Evolutionary conservation across 2,797 vertebrate species (phyloP).

Genomic region (Pipistrellus pygmaeus): DNA sequence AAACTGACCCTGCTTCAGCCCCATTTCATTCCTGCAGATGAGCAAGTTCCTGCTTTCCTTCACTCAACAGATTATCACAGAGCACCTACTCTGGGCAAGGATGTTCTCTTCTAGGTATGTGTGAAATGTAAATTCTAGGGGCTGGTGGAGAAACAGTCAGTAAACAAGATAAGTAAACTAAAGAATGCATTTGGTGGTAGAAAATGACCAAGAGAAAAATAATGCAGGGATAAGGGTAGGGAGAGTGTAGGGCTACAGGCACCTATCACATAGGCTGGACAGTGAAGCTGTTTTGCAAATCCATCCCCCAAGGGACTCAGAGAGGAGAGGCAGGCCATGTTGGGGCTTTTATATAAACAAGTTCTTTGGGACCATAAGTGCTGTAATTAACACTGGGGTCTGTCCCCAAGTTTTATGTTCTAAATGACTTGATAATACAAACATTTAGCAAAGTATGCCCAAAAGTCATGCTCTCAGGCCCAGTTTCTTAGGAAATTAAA

Average conservation of each 20-base stretch:
- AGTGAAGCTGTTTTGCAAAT: neutral
- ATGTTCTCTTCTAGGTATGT: neutral
- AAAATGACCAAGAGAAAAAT: constrained; percentile 34
- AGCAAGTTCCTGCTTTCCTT: neutral
- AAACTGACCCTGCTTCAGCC: neutral
- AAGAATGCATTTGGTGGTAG: neutral
- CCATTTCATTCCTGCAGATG: neutral
- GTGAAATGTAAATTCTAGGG: neutral
- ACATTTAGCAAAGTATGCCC: neutral
- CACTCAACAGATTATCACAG: neutral
- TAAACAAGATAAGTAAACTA: neutral
- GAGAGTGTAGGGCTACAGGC: neutral
- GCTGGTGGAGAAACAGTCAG: neutral
- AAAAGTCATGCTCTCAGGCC: neutral
- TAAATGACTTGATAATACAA: neutral
- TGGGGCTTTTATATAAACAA: constrained; percentile 9
- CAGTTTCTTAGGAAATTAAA: neutral
- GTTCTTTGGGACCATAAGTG: neutral
- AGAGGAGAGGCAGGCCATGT: neutral
- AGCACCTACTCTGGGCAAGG: neutral
- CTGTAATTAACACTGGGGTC: neutral
- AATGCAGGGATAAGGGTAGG: neutral
- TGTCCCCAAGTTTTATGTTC: neutral
- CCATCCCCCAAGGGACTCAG: neutral
- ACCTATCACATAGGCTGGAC: neutral